Percentiles rank a stretch among this genome's conserved stretches.
phyloP scores from a whole-genome alignment of 1,140 invertebrate genomes.

The Cataglyphis hispanica region DNA sequence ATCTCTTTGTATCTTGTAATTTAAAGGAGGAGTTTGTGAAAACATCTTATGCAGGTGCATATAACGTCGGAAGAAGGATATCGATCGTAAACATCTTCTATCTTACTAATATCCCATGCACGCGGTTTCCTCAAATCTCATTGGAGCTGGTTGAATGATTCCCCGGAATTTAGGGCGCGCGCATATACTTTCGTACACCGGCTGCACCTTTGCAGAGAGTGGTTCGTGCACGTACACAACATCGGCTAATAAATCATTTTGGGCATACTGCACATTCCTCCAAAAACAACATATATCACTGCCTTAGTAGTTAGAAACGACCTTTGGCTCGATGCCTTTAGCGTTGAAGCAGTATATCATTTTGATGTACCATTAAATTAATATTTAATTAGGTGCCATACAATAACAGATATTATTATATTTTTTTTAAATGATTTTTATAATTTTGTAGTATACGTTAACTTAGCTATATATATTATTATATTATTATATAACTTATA shows the following conservation, averaged over 20 bases:
- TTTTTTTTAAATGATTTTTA: too few species aligned
- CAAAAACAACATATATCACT: constrained; percentile 36
- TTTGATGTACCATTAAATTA: constrained; percentile 8
- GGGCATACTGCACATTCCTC: neutral
- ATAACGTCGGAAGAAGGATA: neutral
- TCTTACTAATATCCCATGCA: neutral
- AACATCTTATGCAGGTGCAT: neutral
- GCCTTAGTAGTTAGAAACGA: constrained; percentile 2
- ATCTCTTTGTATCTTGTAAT: neutral
- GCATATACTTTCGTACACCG: constrained; percentile 4
- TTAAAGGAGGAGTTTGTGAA: too few species aligned
- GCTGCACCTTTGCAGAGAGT: constrained; percentile 1
- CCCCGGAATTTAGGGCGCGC: neutral
- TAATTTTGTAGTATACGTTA: too few species aligned
- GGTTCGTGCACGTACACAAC: neutral
- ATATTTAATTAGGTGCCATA: neutral
- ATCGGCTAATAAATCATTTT: constrained; percentile 30
- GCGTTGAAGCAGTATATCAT: neutral
- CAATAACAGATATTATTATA: neutral
- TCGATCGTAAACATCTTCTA: neutral
- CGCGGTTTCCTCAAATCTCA: neutral
- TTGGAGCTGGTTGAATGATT: constrained; percentile 7
- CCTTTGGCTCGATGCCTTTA: constrained; percentile 18
- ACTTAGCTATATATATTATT: too few species aligned
- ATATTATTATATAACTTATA: neutral